phyloP scores from a whole-genome alignment of 1,140 invertebrate species.

The Bathynomus jamesi region DNA sequence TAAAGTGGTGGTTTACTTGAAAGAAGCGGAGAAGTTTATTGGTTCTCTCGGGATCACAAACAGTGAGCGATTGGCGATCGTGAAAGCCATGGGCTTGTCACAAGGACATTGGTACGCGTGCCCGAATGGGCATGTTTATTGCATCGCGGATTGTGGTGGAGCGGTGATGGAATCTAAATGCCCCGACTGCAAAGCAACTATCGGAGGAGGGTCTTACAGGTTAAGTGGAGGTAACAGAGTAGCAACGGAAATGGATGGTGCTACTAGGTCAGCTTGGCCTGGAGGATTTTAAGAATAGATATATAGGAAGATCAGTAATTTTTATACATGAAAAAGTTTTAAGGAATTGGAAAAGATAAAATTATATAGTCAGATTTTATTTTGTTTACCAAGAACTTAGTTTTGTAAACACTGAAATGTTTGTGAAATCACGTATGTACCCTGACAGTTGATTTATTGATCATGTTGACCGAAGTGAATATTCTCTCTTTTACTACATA shows the following conservation, averaged over 20 bases:
- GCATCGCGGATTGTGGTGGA: slow-evolving; percentile 61
- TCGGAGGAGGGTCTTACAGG: slow-evolving; percentile 56
- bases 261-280: slow-evolving; percentile 47
- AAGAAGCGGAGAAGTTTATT: slow-evolving; percentile 24
- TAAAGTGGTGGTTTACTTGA: slow-evolving; percentile 9
- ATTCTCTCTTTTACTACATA: too few relatives aligned
- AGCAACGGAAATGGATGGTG: slow-evolving; percentile 55
- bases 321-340: too few relatives aligned
- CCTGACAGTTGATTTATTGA: too few relatives aligned
- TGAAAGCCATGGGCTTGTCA: slow-evolving; percentile 52
- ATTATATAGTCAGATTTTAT: too few relatives aligned
- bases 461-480: too few relatives aligned
- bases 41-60: slow-evolving; percentile 45
- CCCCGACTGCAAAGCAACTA: slow-evolving; percentile 53
- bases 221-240: slow-evolving; percentile 48
- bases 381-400: too few relatives aligned
- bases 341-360: too few relatives aligned
- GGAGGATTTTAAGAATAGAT: too few relatives aligned
- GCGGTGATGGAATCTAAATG: slow-evolving; percentile 54
- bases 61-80: slow-evolving; percentile 51
- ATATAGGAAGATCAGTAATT: too few relatives aligned
- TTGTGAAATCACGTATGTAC: too few relatives aligned
- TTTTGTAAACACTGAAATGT: too few relatives aligned
- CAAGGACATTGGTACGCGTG: slow-evolving; percentile 66
- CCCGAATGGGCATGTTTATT: slow-evolving; percentile 63